Evolutionary conservation across 1,140 invertebrate species (phyloP), one percentile per base, ranked within the genome.

Genomic region (Antheraea pernyi): DNA sequence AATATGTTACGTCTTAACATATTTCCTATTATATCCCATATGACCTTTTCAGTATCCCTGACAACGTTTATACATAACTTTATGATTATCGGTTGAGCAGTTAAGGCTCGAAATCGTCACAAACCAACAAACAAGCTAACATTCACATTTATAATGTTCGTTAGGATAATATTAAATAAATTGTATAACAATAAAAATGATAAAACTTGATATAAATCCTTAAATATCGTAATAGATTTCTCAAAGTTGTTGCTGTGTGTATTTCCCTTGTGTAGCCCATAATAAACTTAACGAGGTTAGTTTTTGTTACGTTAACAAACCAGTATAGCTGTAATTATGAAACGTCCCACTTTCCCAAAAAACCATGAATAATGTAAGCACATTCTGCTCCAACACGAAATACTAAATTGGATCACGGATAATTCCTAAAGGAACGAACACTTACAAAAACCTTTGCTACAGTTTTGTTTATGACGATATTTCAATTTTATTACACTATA

Each of bases 361-460:
- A 53, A 53, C 46, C 16, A 53, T 53, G 46, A 53, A 53, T 53
- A 53, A 53, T 53, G 46, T 53, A 53, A 53, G 5, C 46, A 53
- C 46, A 16, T 53, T 53, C 46, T 53, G 46, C 16, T 53, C 46
- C 46, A 53, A 53, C 46, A 53, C 46, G 46, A 53, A 53, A 53
- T 16, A n/a, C 46, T 53, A 53, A 53, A 53, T 53, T 53, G 46
- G 46, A 53, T 53, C 46, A 53, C 46, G 46, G 16, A 53, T 53
- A 53, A 53, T 53, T 53, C 46, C 46, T n/a, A 53, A 53, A 53
- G 46, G 46, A 53, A 53, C 46, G 46, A 53, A 16, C 46, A 53
- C 46, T 53, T 53, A 53, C 16, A 53, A 53, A 53, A 53, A 53
- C 16, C 9, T 53, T 53, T 16, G 16, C 16, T 53, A 53, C 16